A percentile compares a stretch with the other conserved stretches of the same genome.
phyloP scores from a whole-genome alignment of 2,797 vertebrate species.

The Heteromormyrus szaboi region DNA sequence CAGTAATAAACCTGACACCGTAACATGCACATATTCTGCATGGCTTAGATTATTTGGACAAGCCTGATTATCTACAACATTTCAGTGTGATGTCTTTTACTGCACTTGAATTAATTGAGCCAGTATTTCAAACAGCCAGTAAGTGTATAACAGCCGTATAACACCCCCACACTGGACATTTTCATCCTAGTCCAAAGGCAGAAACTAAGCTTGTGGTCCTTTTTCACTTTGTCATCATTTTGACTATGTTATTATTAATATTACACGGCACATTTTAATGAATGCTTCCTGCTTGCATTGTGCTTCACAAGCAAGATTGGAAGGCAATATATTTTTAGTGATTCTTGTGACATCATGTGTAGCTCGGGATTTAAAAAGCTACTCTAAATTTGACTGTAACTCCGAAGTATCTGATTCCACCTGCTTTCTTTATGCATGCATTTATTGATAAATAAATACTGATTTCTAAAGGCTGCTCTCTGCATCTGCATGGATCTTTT shows the following conservation, averaged over 20 bases:
- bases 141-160: neutral
- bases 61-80: neutral
- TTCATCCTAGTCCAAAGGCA: neutral
- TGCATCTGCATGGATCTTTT: neutral
- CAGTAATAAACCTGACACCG: neutral
- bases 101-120: neutral
- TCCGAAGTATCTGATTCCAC: neutral
- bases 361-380: neutral
- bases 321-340: neutral
- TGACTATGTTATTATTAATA: neutral
- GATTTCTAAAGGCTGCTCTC: neutral
- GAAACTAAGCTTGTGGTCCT: neutral
- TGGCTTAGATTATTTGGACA: neutral
- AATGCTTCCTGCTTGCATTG: neutral
- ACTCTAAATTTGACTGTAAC: neutral
- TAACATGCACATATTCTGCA: neutral
- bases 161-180: neutral
- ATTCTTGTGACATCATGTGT: neutral
- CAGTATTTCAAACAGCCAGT: neutral
- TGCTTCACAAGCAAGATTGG: neutral
- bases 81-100: neutral
- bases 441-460: neutral
- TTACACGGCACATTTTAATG: neutral
- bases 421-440: neutral
- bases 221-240: neutral